These are phyloP conservation scores for Anolis carolinensis DNA, from an alignment of 2,113 vertebrate genomes.

Conservation along the genomic window DNA sequence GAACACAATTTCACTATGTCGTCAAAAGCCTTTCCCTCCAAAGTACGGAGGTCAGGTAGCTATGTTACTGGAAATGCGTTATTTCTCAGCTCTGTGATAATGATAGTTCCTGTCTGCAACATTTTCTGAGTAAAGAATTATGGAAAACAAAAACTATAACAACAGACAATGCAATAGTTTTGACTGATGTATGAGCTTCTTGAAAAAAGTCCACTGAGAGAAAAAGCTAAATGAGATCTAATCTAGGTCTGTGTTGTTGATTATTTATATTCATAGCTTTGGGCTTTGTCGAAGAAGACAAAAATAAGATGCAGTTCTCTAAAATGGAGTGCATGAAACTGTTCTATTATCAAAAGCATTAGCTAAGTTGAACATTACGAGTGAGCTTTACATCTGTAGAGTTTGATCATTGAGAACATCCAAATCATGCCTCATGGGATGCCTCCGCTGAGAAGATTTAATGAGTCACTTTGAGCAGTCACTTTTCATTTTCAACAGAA, in stretches of 20 bases:
- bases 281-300: conserved; percentile 42
- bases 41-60: too few relatives aligned
- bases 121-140: background rate
- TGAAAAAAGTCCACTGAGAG: conserved; percentile 49
- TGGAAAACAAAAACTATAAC: background rate
- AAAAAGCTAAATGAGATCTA: conserved; percentile 48
- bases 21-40: too few relatives aligned
- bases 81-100: too few relatives aligned
- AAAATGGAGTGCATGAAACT: conserved; percentile 46
- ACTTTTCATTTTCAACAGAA: conserved; percentile 60
- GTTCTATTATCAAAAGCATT: conserved; percentile 53
- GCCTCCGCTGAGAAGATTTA: conserved; percentile 46
- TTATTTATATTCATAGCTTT: conserved; percentile 27
- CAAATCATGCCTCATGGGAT: conserved; percentile 42
- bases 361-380: conserved; percentile 43
- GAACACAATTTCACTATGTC: too few relatives aligned
- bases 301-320: conserved; percentile 42
- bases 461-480: conserved; percentile 64
- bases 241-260: conserved; percentile 31
- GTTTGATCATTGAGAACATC: conserved; percentile 27
- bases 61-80: too few relatives aligned
- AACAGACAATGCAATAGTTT: conserved; percentile 45
- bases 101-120: too few relatives aligned
- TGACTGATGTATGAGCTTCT: conserved; percentile 28
- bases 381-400: conserved; percentile 14